phyloP scores from a whole-genome alignment of 2,113 vertebrate genomes.

The Chaetops frenatus region DNA sequence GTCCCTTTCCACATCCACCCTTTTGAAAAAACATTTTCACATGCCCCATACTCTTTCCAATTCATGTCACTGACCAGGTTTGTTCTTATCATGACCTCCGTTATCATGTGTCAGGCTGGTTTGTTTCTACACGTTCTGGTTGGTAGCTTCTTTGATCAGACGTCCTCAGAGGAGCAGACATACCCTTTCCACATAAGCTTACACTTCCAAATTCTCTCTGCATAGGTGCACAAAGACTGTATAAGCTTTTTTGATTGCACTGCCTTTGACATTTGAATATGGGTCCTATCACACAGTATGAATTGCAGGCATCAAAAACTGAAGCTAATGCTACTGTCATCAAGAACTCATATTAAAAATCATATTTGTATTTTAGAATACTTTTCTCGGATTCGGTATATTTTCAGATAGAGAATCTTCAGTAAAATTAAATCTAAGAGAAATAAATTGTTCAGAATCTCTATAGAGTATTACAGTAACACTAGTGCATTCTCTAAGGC shows the following conservation, averaged over 20 bases:
- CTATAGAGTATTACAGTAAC: neutral
- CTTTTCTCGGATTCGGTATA: neutral
- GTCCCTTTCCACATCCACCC: rapidly evolving
- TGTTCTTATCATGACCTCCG: neutral
- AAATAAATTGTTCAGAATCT: neutral
- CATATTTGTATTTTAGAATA: neutral
- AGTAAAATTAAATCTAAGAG: neutral
- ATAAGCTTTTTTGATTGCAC: neutral
- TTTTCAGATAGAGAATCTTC: neutral
- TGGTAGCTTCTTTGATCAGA: neutral
- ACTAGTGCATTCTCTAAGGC: neutral
- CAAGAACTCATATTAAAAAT: neutral
- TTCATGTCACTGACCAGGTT: neutral
- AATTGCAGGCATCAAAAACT: neutral
- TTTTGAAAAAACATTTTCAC: neutral
- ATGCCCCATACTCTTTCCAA: neutral
- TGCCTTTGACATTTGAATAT: neutral
- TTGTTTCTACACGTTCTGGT: neutral
- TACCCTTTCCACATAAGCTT: rapidly evolving
- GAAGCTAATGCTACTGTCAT: neutral
- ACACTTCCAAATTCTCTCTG: neutral
- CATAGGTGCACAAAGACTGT: neutral
- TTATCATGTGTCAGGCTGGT: neutral
- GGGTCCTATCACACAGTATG: neutral
- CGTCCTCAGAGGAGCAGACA: neutral